phyloP scores from a whole-genome alignment of 2,113 vertebrate species.

The Brienomyrus longianalis region DNA sequence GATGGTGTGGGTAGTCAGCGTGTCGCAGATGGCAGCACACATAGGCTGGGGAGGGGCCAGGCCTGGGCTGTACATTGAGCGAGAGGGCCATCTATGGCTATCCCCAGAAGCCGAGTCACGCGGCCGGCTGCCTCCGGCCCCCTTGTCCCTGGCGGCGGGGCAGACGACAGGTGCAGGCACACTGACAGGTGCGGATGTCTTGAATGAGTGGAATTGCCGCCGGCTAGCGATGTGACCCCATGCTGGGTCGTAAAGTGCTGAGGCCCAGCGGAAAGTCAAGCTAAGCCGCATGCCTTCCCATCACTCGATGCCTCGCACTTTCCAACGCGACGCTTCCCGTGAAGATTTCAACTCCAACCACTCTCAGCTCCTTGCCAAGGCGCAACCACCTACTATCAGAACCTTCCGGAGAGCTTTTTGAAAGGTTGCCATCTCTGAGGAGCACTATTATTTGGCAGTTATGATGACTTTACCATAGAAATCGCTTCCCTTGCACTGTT shows the following conservation, averaged over 20 bases:
- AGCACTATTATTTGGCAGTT: not conserved
- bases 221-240: conserved; percentile 46
- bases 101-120: conserved; percentile 35
- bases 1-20: not conserved
- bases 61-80: conserved; percentile 13
- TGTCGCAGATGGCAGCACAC: conserved; percentile 25
- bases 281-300: conserved; percentile 51
- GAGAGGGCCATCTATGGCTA: conserved; percentile 64
- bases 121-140: conserved; percentile 49
- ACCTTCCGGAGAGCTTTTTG: conserved; percentile 9
- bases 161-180: conserved; percentile 67
- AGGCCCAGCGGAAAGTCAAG: conserved; percentile 52
- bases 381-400: not conserved
- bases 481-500: not conserved
- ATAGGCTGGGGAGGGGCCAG: conserved; percentile 24
- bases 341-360: conserved; percentile 31
- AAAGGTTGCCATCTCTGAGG: not conserved
- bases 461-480: not conserved
- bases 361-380: not conserved
- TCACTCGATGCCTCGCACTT: conserved; percentile 54
- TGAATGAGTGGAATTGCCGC: conserved; percentile 61
- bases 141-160: conserved; percentile 39
- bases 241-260: conserved; percentile 59
- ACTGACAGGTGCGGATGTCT: conserved; percentile 66
- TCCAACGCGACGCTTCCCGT: conserved; percentile 38